Percentiles rank a stretch among this genome's conserved stretches.
Conservation (phyloP, 2,797 vertebrate genomes). For the Echiichthys vipera region DNA sequence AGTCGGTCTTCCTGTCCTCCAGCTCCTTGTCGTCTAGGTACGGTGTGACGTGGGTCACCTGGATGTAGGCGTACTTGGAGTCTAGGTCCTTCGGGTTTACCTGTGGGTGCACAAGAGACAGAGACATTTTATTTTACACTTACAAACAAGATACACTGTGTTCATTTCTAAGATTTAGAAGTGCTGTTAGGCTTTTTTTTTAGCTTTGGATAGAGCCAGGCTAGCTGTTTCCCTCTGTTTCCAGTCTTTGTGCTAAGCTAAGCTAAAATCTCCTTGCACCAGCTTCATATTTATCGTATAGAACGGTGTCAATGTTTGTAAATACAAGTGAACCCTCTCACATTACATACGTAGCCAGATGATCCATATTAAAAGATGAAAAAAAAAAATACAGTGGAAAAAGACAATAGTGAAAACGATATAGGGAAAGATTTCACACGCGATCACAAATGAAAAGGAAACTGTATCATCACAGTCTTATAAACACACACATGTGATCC, state of each 20-base stretch:
- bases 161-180: neutral
- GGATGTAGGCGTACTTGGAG: conserved; percentile 97
- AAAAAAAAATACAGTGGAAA: no score
- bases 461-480: neutral
- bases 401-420: no score
- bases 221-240: no score
- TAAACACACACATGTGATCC: conserved; percentile 16
- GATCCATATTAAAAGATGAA: no score
- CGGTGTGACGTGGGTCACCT: conserved; percentile 95
- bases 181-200: neutral
- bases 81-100: conserved; percentile 98
- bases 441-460: no score
- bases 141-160: neutral
- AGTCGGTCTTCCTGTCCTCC: conserved; percentile 95
- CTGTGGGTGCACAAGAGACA: conserved; percentile 67
- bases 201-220: neutral
- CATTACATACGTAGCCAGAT: no score
- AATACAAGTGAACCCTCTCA: no score
- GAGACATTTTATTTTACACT: neutral
- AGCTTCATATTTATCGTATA: neutral
- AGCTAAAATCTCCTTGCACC: neutral
- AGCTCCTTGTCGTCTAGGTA: conserved; percentile 97
- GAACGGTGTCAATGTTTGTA: no score
- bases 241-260: no score
- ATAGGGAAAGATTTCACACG: no score